Conservation (phyloP, 2,113 vertebrate species). For the Chaenogobius annularis region DNA sequence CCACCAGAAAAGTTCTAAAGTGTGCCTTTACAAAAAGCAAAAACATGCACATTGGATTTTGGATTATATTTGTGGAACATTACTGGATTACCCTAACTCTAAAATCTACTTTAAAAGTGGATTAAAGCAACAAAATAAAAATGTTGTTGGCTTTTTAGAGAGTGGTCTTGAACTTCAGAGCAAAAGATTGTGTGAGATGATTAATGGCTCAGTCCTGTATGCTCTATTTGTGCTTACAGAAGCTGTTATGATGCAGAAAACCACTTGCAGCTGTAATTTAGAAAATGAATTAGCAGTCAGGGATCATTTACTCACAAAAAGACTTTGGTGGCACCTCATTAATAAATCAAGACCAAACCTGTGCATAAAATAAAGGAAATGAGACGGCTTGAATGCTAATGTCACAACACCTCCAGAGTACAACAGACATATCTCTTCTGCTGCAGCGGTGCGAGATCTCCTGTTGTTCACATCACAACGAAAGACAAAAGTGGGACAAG, state of each 20-base stretch:
- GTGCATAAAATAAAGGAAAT: not conserved
- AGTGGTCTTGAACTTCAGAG: not conserved
- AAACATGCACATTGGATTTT: not conserved
- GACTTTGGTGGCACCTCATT: not conserved
- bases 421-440: not conserved
- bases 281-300: constrained; percentile 13
- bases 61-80: not conserved
- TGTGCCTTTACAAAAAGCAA: too few species aligned
- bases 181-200: constrained; percentile 12
- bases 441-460: not conserved
- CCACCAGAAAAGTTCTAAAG: too few species aligned
- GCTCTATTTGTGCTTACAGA: constrained; percentile 3
- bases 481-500: constrained; percentile 28
- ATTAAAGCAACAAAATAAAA: not conserved
- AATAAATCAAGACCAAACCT: not conserved
- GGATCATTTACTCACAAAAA: not conserved
- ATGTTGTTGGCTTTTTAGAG: not conserved
- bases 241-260: not conserved
- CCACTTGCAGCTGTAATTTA: constrained; percentile 1
- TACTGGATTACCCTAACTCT: not conserved
- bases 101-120: not conserved
- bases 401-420: not conserved
- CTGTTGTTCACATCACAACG: constrained; percentile 7
- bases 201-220: constrained; percentile 1
- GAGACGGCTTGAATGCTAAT: constrained; percentile 1